phyloP scores from a whole-genome alignment of 2,113 vertebrate genomes.

The Callorhinus ursinus region DNA sequence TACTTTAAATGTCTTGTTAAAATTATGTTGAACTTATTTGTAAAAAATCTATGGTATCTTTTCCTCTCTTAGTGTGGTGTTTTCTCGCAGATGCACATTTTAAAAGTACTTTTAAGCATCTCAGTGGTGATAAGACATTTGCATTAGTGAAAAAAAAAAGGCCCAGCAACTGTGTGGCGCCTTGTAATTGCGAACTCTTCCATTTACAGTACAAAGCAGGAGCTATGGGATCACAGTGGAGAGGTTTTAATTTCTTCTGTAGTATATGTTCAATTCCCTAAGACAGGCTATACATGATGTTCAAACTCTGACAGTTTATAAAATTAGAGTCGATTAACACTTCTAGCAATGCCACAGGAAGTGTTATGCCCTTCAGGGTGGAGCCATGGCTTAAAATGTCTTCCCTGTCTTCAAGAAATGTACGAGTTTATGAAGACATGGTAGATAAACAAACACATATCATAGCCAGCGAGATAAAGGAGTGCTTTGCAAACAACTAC shows the following conservation, averaged over 20 bases:
- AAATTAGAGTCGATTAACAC: constrained; percentile 60
- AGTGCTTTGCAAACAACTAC: background rate
- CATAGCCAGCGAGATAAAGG: background rate
- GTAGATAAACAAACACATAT: background rate
- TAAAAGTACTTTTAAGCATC: constrained; percentile 15
- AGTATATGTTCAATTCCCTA: constrained; percentile 30
- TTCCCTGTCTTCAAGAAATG: background rate
- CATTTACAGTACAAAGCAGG: constrained; percentile 14
- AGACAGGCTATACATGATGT: constrained; percentile 33
- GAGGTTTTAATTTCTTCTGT: constrained; percentile 19
- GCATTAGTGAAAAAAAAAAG: background rate
- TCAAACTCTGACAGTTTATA: constrained; percentile 58
- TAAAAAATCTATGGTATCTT: background rate
- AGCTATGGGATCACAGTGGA: background rate
- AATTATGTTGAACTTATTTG: constrained; percentile 20
- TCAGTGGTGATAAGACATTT: background rate
- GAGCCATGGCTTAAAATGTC: background rate
- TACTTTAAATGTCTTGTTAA: constrained; percentile 57
- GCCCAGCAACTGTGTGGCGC: background rate
- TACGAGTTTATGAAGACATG: background rate
- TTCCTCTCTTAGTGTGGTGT: background rate
- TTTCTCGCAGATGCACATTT: constrained; percentile 27
- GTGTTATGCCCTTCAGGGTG: background rate
- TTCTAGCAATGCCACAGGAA: constrained; percentile 25
- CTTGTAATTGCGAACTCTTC: constrained; percentile 29